Conservation (phyloP, 2,797 vertebrate species). For the Cyclura pinguis region DNA sequence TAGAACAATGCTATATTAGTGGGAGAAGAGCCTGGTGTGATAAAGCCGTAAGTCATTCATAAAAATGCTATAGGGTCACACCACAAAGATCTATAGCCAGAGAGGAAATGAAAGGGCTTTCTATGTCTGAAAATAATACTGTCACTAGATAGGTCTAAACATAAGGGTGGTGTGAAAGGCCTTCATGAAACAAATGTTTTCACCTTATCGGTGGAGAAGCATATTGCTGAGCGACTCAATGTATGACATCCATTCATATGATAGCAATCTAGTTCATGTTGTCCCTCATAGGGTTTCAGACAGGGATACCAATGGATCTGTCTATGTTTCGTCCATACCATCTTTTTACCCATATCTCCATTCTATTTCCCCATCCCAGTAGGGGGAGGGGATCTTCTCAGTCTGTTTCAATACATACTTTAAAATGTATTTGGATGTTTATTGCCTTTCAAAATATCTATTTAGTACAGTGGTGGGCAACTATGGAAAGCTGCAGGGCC, state of each 20-base stretch:
- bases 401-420: neutral
- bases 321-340: neutral
- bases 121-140: conserved; percentile 11
- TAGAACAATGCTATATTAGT: too few relatives aligned
- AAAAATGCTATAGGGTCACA: too few relatives aligned
- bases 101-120: neutral
- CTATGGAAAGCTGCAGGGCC: too few relatives aligned
- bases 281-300: neutral
- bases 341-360: neutral
- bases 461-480: too few relatives aligned
- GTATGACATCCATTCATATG: neutral
- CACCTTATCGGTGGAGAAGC: neutral
- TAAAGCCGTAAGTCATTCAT: too few relatives aligned
- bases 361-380: neutral
- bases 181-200: neutral
- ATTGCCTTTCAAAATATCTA: too few relatives aligned
- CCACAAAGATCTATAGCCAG: neutral
- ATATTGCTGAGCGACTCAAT: neutral
- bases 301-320: neutral
- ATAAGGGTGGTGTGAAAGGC: fast-evolving
- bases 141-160: fast-evolving
- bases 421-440: neutral
- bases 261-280: neutral
- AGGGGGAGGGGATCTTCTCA: neutral
- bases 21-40: too few relatives aligned